phyloP scores from a whole-genome alignment of 2,113 vertebrate species.

The Larimichthys crocea region DNA sequence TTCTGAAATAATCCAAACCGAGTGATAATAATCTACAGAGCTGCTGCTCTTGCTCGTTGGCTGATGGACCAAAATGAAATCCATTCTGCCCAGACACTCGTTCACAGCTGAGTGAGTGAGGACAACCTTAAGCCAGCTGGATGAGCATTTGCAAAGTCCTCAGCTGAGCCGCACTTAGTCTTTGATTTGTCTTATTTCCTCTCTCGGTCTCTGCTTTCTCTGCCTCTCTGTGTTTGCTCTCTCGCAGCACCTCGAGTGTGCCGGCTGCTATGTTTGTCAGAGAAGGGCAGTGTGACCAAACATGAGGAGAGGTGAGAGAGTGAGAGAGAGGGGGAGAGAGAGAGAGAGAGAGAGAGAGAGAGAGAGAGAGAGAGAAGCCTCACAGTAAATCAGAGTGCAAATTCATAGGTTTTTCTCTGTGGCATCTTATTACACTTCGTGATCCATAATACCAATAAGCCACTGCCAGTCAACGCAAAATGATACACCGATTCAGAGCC shows the following conservation, averaged over 20 bases:
- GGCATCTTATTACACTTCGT: constrained; percentile 8
- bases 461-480: neutral
- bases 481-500: neutral
- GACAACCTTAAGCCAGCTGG: constrained; percentile 48
- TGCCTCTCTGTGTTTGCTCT: constrained; percentile 43
- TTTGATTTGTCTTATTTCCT: constrained; percentile 27
- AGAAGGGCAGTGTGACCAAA: constrained; percentile 56
- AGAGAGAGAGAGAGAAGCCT: neutral
- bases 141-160: constrained; percentile 48
- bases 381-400: constrained; percentile 14
- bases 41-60: constrained; percentile 32
- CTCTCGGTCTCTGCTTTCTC: constrained; percentile 11
- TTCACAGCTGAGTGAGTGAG: constrained; percentile 55
- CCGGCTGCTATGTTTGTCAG: constrained; percentile 60
- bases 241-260: constrained; percentile 47
- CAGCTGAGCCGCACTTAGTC: constrained; percentile 44
- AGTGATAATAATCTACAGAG: constrained; percentile 30
- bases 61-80: constrained; percentile 48
- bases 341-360: neutral
- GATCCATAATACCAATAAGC: constrained; percentile 3
- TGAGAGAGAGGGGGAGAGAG: neutral
- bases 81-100: constrained; percentile 57
- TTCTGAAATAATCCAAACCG: constrained; percentile 66
- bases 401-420: neutral
- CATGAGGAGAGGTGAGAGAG: constrained; percentile 16